These are phyloP conservation scores for Sebastes melanostomus DNA, from an alignment of 2,797 vertebrate species.

Conservation along the genomic window DNA sequence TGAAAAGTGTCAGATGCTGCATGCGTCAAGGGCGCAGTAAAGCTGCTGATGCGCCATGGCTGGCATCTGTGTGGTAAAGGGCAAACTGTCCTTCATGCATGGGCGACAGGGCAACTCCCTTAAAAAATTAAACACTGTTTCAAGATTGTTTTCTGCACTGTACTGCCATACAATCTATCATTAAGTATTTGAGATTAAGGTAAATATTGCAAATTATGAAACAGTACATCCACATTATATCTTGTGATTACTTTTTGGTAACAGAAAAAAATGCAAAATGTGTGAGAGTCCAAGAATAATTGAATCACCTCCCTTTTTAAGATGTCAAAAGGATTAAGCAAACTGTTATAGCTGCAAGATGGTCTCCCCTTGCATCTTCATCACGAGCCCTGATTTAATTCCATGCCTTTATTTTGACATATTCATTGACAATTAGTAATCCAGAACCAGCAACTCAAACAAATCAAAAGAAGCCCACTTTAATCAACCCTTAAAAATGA, in stretches of 20 bases:
- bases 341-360: neutral
- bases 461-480: neutral
- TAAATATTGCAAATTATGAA: neutral
- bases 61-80: neutral
- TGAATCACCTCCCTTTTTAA: neutral
- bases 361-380: too few relatives aligned
- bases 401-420: neutral
- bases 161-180: neutral
- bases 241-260: too few relatives aligned
- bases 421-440: neutral
- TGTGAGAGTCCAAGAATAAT: neutral
- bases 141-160: neutral
- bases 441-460: neutral
- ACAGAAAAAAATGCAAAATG: neutral
- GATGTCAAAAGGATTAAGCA: neutral
- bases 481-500: neutral
- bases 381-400: neutral
- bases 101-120: constrained; percentile 9
- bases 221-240: neutral
- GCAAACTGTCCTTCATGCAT: neutral
- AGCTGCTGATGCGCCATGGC: neutral
- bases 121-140: neutral
- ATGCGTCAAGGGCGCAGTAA: constrained; percentile 61
- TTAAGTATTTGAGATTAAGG: neutral
- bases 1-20: constrained; percentile 31